Evolutionary conservation across 2,113 vertebrate species (phyloP).

Genomic region (Oncorhynchus gorbuscha): DNA sequence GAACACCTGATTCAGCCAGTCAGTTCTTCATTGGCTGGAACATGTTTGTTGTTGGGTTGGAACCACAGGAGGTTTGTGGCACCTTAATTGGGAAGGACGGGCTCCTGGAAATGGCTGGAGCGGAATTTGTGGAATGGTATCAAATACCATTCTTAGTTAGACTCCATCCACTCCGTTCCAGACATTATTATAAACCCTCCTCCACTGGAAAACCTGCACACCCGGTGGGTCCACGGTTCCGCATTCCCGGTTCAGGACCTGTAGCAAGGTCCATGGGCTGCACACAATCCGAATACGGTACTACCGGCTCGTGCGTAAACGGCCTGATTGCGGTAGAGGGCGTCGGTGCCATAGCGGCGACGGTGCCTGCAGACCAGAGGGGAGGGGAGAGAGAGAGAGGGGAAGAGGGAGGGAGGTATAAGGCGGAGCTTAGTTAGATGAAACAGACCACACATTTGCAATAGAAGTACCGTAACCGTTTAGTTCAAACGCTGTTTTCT

Average conservation of each 20-base stretch:
- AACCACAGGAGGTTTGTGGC: no score
- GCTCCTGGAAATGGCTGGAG: no score
- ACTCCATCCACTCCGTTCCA: no score
- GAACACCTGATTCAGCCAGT: no score
- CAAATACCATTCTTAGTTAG: no score
- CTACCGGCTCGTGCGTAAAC: background rate
- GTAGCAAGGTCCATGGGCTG: background rate
- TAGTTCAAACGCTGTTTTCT: background rate
- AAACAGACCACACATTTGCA: background rate
- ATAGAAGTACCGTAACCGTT: background rate
- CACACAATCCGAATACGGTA: background rate
- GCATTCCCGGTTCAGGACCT: no score
- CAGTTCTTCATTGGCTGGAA: no score
- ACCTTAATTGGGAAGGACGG: no score
- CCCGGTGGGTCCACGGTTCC: no score
- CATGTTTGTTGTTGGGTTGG: no score
- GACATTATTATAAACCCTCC: no score
- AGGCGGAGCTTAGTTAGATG: background rate
- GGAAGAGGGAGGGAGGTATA: background rate
- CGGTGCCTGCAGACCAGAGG: background rate
- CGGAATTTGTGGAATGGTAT: rapidly evolving
- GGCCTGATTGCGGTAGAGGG: slow-evolving; percentile 11
- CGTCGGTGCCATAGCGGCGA: background rate
- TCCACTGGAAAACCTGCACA: no score
- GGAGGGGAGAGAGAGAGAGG: background rate